Evolutionary conservation across 2,797 vertebrate genomes (phyloP), one percentile per base, ranked within the genome.

Genomic region (Octomys mimax): DNA sequence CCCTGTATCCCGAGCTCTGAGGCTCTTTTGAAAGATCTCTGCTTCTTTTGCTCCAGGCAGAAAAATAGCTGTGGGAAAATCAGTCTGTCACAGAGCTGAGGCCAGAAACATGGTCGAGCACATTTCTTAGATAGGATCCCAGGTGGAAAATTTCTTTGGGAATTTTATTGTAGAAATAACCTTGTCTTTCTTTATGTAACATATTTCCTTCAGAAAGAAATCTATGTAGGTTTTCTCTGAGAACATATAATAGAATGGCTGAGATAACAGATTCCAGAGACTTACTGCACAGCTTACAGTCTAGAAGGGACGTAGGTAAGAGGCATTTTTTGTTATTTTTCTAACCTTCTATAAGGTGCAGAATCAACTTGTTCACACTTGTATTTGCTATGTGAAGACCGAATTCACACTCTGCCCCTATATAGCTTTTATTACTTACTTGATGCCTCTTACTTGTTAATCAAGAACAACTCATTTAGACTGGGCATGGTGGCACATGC

Each of bases 21-120:
- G 19, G 11, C 59, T 52, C 54, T 90, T 75, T 71, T 33, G 71
- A 84, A 87, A 31, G 36, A 78, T 42, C 6, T 52, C 10, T 19
- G 84, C 22, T 28, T 31, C 54, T 70, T 89, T 89, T 81, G 46
- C 61, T 87, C 49, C 70, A 75, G 24, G 64, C 21, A 78, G 92
- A 87, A 73, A 94, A 75, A 95, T 52, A 70, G 26, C 16, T 36
- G 42, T 18, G 33, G 49, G 19, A 39, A 95, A 96, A 90, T 77
- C 12, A 88, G 39, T 70, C 82, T 97, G 54, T 84, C 26, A 71
- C n/a, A 91, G 91, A 93, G 5, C 39, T 70, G 13, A 42, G 28
- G 12, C 83, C 33, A 93, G 21, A 16, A 92, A 42, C 10, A 61
- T 21, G 3, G 66, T 73, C 6, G 33, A 84, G 5, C 78, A 14